These are phyloP conservation scores for Leptopilina drosophilae DNA, from an alignment of 2,888 invertebrate genomes.

Conservation along the genomic window DNA sequence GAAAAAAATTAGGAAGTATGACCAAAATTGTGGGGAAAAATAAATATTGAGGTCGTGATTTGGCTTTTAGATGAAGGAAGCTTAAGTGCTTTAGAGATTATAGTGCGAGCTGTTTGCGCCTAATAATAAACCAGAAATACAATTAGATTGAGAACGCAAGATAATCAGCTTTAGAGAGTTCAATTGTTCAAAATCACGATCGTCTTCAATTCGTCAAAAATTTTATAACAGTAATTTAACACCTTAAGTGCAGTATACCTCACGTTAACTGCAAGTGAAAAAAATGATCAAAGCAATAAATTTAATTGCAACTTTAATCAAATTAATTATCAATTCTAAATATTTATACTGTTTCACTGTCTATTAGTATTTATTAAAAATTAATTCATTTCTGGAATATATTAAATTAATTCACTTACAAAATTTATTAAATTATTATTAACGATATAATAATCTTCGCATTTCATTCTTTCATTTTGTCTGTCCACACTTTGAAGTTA, in stretches of 20 bases:
- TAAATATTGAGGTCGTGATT: conserved; percentile 16
- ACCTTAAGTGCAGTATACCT: neutral
- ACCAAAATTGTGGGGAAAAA: neutral
- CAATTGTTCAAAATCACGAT: conserved; percentile 26
- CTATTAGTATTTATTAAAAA: too few relatives aligned
- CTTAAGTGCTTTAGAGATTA: conserved; percentile 6
- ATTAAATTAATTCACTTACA: too few relatives aligned
- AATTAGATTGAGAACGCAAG: conserved; percentile 45
- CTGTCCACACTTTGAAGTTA: too few relatives aligned
- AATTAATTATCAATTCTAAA: too few relatives aligned
- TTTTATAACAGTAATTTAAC: neutral
- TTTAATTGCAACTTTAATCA: too few relatives aligned
- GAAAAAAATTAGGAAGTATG: neutral
- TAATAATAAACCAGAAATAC: conserved; percentile 46
- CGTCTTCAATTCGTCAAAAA: neutral
- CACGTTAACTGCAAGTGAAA: neutral
- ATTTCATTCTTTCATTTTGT: too few relatives aligned
- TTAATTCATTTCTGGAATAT: too few relatives aligned
- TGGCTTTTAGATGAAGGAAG: conserved; percentile 18
- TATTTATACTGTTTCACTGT: too few relatives aligned
- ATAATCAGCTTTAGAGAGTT: conserved; percentile 29
- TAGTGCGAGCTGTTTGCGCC: conserved; percentile 1
- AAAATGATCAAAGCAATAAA: neutral
- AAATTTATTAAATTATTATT: too few relatives aligned
- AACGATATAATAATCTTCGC: too few relatives aligned